These are phyloP conservation scores for Heliconius ethilla DNA, from an alignment of 2,888 invertebrate species.

Conservation along the genomic window DNA sequence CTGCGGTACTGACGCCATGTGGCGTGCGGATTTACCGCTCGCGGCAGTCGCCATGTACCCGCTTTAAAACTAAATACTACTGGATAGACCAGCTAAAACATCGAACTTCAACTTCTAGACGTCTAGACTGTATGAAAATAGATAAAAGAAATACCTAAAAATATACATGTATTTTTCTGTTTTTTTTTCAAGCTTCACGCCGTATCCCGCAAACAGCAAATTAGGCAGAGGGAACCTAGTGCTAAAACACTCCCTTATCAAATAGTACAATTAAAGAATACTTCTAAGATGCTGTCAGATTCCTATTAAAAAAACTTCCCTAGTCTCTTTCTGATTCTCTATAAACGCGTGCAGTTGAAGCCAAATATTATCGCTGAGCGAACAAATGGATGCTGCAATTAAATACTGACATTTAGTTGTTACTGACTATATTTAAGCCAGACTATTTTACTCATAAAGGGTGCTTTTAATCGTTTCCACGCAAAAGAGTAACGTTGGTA, in stretches of 20 bases:
- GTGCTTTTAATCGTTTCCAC: constrained; percentile 51
- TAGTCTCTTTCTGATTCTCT: constrained; percentile 33
- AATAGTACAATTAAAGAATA: background rate
- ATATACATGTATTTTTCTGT: background rate
- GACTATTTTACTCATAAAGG: constrained; percentile 62
- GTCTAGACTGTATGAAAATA: background rate
- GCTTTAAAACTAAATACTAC: constrained; percentile 48
- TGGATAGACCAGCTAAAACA: constrained; percentile 24
- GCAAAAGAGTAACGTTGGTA: constrained; percentile 19
- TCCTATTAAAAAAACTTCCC: background rate
- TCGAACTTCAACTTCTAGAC: background rate
- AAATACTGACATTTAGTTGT: constrained; percentile 65
- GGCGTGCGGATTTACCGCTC: constrained; percentile 69
- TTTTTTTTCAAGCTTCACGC: no score
- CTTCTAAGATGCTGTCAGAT: background rate
- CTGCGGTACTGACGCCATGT: constrained; percentile 69
- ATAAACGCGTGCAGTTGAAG: constrained; percentile 38
- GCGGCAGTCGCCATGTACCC: constrained; percentile 69
- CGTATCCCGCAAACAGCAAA: no score
- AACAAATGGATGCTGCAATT: constrained; percentile 68
- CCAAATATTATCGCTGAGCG: constrained; percentile 58
- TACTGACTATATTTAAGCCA: constrained; percentile 60
- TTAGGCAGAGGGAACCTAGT: no score
- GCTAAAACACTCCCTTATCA: no score
- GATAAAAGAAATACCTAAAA: background rate